Conservation (phyloP, 2,797 vertebrate species). For the Liasis olivaceus region DNA sequence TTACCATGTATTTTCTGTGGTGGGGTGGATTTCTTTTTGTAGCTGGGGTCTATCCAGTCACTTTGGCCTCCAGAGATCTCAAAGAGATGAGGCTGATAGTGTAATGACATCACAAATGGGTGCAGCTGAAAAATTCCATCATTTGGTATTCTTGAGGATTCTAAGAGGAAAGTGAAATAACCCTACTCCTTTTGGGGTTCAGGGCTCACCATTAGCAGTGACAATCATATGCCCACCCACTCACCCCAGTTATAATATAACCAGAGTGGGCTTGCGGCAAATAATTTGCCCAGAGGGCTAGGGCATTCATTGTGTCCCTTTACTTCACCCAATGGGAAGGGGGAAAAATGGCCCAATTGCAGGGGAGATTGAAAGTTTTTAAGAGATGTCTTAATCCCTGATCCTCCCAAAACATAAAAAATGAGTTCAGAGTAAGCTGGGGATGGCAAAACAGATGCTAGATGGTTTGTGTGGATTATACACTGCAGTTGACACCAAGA, state of each 20-base stretch:
- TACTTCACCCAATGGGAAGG: not conserved
- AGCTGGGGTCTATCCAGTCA: not conserved
- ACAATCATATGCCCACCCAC: not conserved
- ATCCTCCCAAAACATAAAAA: not conserved
- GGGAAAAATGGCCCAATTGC: not conserved
- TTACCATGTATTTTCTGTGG: not conserved
- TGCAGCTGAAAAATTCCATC: not conserved
- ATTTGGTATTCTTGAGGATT: not conserved
- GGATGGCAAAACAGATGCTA: not conserved
- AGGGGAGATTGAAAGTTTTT: not conserved
- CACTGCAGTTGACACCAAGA: not conserved
- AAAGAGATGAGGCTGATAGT: not conserved
- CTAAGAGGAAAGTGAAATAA: not conserved
- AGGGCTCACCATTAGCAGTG: not conserved
- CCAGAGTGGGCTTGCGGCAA: not conserved
- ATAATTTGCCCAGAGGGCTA: not conserved
- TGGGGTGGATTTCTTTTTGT: not conserved
- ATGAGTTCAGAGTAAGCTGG: not conserved
- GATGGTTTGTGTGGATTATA: not conserved
- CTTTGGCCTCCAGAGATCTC: not conserved
- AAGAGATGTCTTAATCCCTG: not conserved
- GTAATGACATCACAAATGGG: not conserved
- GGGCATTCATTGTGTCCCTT: not conserved
- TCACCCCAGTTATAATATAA: not conserved
- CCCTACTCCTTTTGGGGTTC: not conserved